These are phyloP conservation scores for Lophius piscatorius DNA, from an alignment of 2,113 vertebrate genomes.

Conservation along the genomic window DNA sequence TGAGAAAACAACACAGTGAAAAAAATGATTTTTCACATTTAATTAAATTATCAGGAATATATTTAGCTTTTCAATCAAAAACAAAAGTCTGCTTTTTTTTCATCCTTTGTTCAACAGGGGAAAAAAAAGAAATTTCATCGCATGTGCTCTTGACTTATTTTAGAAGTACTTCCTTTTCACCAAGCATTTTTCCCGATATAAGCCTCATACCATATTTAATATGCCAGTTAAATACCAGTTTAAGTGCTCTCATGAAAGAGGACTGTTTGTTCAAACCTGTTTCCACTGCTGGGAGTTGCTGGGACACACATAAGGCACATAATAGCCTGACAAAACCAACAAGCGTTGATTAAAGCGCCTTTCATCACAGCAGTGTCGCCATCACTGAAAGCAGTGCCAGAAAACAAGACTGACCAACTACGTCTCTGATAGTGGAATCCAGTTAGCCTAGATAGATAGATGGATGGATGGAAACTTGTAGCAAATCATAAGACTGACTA, in stretches of 20 bases:
- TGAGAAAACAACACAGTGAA: too few species aligned
- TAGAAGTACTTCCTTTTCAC: too few species aligned
- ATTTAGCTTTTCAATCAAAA: constrained; percentile 10
- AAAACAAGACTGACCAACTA: too few species aligned
- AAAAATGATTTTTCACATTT: background rate
- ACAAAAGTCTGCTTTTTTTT: constrained; percentile 1
- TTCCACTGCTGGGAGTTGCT: background rate
- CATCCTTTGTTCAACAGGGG: constrained; percentile 2
- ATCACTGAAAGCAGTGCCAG: too few species aligned
- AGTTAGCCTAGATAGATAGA: too few species aligned
- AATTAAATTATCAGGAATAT: constrained; percentile 2
- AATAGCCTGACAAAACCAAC: background rate
- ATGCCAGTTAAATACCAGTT: constrained; percentile 9
- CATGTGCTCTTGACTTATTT: too few species aligned
- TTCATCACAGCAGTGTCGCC: too few species aligned
- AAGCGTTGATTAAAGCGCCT: too few species aligned
- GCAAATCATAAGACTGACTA: too few species aligned
- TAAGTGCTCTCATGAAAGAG: background rate
- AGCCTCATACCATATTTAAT: background rate
- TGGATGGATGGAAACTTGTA: too few species aligned
- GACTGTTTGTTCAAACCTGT: background rate
- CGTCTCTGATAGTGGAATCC: too few species aligned
- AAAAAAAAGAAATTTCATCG: too few species aligned
- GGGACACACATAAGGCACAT: background rate
- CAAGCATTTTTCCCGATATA: background rate